Conservation (phyloP, 2,888 invertebrate genomes). For the Ommatoiulus sabulosus region DNA sequence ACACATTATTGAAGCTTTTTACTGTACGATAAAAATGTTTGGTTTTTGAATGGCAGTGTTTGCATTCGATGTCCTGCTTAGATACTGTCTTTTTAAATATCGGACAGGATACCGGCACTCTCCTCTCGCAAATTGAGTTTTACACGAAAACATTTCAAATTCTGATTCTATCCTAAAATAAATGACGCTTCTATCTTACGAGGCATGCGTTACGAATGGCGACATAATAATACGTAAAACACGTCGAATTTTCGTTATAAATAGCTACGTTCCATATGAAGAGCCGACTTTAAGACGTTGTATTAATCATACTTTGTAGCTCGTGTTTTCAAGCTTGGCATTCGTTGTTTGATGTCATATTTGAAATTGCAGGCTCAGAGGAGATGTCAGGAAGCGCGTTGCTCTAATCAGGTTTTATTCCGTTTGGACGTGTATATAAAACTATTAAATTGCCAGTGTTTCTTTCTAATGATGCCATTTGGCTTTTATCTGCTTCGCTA, state of each 20-base stretch:
- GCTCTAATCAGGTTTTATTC: constrained; percentile 45
- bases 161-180: neutral
- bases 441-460: constrained; percentile 47
- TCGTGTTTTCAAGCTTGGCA: neutral
- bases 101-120: neutral
- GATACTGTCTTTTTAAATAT: neutral
- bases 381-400: constrained; percentile 44
- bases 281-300: neutral
- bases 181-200: neutral
- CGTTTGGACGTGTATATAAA: constrained; percentile 43
- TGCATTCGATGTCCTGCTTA: too few species aligned
- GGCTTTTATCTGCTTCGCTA: constrained; percentile 16
- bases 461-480: constrained; percentile 46
- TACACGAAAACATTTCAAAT: neutral
- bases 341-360: constrained; percentile 39
- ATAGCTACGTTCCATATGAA: neutral
- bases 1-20: too few species aligned
- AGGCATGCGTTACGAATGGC: neutral
- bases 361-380: constrained; percentile 18
- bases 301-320: constrained; percentile 24
- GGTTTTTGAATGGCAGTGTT: too few species aligned
- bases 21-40: too few species aligned
- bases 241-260: constrained; percentile 9
- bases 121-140: neutral
- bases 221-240: neutral